Evolutionary conservation across 2,113 vertebrate genomes (phyloP), one percentile per base, ranked within the genome.

Genomic region (Oreochromis spilurus): DNA sequence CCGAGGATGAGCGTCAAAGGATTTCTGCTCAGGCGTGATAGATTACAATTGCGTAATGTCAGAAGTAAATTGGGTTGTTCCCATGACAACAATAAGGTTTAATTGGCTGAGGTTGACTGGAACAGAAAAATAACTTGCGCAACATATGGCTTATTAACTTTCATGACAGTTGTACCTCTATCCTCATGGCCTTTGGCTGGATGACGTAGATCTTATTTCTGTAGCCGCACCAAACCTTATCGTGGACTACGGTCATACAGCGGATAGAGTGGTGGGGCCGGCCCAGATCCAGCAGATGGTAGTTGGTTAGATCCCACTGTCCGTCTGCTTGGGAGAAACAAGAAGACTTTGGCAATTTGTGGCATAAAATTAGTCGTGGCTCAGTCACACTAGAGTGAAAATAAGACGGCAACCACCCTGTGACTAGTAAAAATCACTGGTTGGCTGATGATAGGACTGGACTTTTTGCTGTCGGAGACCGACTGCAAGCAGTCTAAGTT

Each of bases 261-360:
- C 99, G 98, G 91, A 99, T 98, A 5, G 99, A 99, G 94, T 99
- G 99, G 89, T 99, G 98, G 0, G 98, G 98, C 79, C 98, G 98
- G 55, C 99, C 98, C 24, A 99, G 96, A 92, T 99, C 99, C 97
- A 99, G 94, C 78, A 99, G 96, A 91, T 99, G 98, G 80, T 99
- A 99, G 92, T 99, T 99, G 88, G 97, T 99, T 78, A 99, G 96
- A 93, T 99, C 99, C 99, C 99, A 99, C 91, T 99, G 98, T 82
- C 97, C 97, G 16, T 99, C 99, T 98, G 84, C 58, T 58, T 60
- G 17, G 24, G 17, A 53, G 84, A 11, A 86, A 86, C 24, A 89
- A 36, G 52, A 7, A 52, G 81, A 70, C 26, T 53, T 26, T 24
- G 50, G 50, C 11, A 40, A 38, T 40, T 3, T 54, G 21, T 70